Percentiles rank a stretch among this genome's conserved stretches.
Evolutionary conservation across 2,797 vertebrate species (phyloP).

Genomic region (Pitangus sulphuratus): DNA sequence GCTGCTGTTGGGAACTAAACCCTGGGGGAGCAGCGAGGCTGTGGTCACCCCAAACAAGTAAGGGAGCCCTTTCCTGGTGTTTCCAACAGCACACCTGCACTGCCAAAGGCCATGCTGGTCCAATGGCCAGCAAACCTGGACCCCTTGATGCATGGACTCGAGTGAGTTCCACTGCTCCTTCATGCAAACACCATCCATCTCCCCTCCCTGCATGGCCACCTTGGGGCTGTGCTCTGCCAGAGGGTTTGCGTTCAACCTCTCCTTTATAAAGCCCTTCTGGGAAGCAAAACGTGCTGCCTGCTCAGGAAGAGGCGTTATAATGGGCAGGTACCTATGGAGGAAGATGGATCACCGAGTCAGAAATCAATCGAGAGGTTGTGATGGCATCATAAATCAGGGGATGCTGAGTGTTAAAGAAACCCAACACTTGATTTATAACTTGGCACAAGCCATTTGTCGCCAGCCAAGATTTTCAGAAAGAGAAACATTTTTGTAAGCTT

Average conservation of each 20-base stretch:
- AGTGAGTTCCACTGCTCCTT: not conserved
- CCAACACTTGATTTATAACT: constrained; percentile 67
- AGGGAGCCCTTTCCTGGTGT: not conserved
- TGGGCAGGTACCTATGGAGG: constrained; percentile 51
- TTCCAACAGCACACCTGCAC: not conserved
- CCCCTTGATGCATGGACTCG: fast-evolving
- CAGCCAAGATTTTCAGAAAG: constrained; percentile 64
- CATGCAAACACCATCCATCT: not conserved
- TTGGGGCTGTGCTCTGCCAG: not conserved
- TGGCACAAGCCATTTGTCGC: constrained; percentile 64
- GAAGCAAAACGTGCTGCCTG: not conserved
- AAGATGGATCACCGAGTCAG: constrained; percentile 73
- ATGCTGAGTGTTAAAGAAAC: constrained; percentile 65
- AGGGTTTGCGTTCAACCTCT: not conserved
- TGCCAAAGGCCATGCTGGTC: not conserved
- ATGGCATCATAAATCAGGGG: constrained; percentile 73
- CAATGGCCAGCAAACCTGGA: no score
- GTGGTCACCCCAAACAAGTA: not conserved
- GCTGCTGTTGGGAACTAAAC: not conserved
- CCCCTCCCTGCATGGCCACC: not conserved
- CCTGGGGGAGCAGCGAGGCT: not conserved
- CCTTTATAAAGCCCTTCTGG: constrained; percentile 25
- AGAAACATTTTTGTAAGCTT: constrained; percentile 70
- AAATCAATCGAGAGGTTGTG: constrained; percentile 68
- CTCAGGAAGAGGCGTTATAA: constrained; percentile 53